Evolutionary conservation across 2,888 invertebrate genomes (phyloP), one percentile per base, ranked within the genome.

Genomic region (Anagyrus pseudococci): DNA sequence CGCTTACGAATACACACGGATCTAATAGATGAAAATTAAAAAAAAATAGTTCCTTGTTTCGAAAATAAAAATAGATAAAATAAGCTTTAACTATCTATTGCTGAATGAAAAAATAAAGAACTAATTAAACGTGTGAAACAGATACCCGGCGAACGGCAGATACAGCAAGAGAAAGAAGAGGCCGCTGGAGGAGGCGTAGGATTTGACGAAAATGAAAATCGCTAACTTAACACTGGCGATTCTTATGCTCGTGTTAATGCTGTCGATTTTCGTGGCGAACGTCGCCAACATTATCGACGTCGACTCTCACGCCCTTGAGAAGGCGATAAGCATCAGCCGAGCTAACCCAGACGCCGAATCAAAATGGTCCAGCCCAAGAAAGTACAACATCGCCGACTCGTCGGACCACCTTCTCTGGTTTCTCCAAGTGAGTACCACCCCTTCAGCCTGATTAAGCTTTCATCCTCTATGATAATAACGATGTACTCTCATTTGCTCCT

Each of bases 331-430:
- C 17, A 46, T 57, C 49, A 54, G 65, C 56, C 60, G 70, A 29
- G 63, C 49, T 15, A 8, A 58, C n/a, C 64, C 67, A 41, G 58
- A 66, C 20, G 23, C 57, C 20, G 62, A 58, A 10, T 47, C 65
- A 17, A 59, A 50, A 41, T 72, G 73, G 71, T 64, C 65, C 1
- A 62, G 68, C 48, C 75, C 78, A 7, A 76, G 69, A 50, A 74
- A 74, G 64, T 76, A 78, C 62, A 49, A 75, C 69, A 85, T 89
- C 56, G 83, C 83, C 46, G 84, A 88, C 72, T 83, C 85, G 1
- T 72, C 82, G 13, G 81, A 86, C 47, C 85, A 89, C 74, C 78
- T 92, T 50, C 82, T 91, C 68, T 92, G 91, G 91, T 92, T 92
- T 81, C 74, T 92, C 67, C 92, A 92, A 86, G 92, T 91, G 81